phyloP scores from a whole-genome alignment of 2,113 vertebrate species.

The Bombycilla garrulus region DNA sequence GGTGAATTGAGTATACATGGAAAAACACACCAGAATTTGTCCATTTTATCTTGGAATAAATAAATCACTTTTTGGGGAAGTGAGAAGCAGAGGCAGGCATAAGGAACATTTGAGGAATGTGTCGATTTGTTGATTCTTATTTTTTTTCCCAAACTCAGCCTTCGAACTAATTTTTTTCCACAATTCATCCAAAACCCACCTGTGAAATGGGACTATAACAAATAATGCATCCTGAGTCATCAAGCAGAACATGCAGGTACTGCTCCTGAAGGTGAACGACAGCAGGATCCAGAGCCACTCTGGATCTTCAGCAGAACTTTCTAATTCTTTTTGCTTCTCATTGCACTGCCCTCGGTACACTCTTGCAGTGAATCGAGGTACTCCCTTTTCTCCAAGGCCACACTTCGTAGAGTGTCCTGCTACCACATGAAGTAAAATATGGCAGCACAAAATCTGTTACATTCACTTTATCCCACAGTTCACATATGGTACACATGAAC shows the following conservation, averaged over 20 bases:
- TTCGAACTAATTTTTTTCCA: not conserved
- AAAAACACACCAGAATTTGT: not conserved
- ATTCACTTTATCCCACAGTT: not conserved
- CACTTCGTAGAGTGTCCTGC: not conserved
- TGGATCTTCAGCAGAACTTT: not conserved
- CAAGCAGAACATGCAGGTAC: not conserved
- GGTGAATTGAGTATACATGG: not conserved
- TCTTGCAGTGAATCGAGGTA: not conserved
- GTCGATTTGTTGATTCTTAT: not conserved
- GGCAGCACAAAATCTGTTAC: not conserved
- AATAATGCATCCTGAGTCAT: not conserved
- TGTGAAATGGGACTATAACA: not conserved
- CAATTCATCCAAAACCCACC: not conserved
- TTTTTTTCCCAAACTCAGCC: not conserved
- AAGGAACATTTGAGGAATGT: not conserved
- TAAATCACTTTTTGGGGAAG: not conserved
- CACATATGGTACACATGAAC: not conserved
- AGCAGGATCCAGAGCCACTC: not conserved
- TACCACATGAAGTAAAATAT: not conserved
- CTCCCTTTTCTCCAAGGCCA: not conserved
- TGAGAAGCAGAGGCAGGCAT: not conserved
- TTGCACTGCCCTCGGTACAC: not conserved
- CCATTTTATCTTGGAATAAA: not conserved
- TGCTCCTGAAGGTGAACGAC: rapidly evolving
- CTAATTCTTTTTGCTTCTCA: not conserved